Conservation (phyloP, 2,797 vertebrate genomes). For the Spondyliosoma cantharus region DNA sequence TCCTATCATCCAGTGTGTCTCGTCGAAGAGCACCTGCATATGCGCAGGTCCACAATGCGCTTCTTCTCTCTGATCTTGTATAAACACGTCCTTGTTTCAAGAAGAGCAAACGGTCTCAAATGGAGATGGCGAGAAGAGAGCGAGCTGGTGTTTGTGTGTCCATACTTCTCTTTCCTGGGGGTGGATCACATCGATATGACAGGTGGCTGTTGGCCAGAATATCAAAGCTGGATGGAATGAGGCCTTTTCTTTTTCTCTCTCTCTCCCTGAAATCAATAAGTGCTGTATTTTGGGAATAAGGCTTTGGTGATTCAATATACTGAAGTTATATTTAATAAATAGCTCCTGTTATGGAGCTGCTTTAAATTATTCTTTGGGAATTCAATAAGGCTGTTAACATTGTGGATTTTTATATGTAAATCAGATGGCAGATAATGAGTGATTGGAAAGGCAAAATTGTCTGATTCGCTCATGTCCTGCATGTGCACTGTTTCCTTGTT, state of each 20-base stretch:
- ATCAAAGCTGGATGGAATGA: slow-evolving; percentile 39
- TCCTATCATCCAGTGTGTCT: neutral
- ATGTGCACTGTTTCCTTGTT: slow-evolving; percentile 58
- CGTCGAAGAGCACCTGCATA: neutral
- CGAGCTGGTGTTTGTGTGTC: slow-evolving; percentile 26
- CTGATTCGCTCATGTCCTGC: slow-evolving; percentile 55
- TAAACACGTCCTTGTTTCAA: neutral
- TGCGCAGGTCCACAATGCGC: neutral
- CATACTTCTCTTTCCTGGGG: slow-evolving; percentile 24
- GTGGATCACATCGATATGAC: slow-evolving; percentile 43
- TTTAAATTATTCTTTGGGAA: slow-evolving; percentile 22
- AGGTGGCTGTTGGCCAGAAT: slow-evolving; percentile 45
- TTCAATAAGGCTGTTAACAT: slow-evolving; percentile 17
- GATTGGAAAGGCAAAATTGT: slow-evolving; percentile 54
- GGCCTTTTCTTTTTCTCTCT: neutral
- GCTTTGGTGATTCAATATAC: slow-evolving; percentile 43
- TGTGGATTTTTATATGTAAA: slow-evolving; percentile 17
- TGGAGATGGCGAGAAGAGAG: slow-evolving; percentile 13
- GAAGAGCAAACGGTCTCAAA: neutral
- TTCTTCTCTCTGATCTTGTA: neutral
- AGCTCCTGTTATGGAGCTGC: neutral
- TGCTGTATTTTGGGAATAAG: slow-evolving; percentile 33
- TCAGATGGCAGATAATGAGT: slow-evolving; percentile 47
- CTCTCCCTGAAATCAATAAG: slow-evolving; percentile 47
- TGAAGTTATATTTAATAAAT: slow-evolving; percentile 32